Evolutionary conservation across 2,113 vertebrate species (phyloP).

Genomic region (Proterorhinus semilunaris): DNA sequence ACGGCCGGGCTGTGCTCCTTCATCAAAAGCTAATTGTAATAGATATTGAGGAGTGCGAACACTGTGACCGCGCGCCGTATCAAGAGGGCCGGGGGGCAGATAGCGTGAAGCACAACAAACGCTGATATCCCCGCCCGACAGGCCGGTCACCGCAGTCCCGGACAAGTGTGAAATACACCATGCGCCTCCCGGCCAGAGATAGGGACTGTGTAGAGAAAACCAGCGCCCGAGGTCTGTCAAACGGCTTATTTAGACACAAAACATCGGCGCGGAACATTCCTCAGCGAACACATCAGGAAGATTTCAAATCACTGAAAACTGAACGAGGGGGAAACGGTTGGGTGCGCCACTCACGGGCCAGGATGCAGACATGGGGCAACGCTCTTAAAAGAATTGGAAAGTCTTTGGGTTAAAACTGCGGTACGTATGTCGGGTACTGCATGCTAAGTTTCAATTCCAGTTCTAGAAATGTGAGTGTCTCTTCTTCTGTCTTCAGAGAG

Average conservation of each 20-base stretch:
- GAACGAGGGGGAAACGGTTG: slow-evolving; percentile 5
- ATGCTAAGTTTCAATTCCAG: too few relatives aligned
- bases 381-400: too few relatives aligned
- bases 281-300: slow-evolving; percentile 47
- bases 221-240: slow-evolving; percentile 58
- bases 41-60: slow-evolving; percentile 99
- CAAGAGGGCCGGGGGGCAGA: slow-evolving; percentile 82
- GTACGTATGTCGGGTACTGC: too few relatives aligned
- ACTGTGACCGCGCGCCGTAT: slow-evolving; percentile 87
- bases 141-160: slow-evolving; percentile 67
- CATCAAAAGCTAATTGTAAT: slow-evolving; percentile 99
- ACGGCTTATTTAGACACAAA: slow-evolving; percentile 63
- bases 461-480: too few relatives aligned
- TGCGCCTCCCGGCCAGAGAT: slow-evolving; percentile 75
- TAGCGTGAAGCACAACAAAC: slow-evolving; percentile 92
- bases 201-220: slow-evolving; percentile 74
- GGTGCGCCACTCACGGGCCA: too few relatives aligned
- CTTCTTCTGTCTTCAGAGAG: too few relatives aligned
- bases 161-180: slow-evolving; percentile 84
- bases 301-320: slow-evolving; percentile 52
- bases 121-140: slow-evolving; percentile 78
- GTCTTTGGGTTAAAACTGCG: too few relatives aligned
- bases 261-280: slow-evolving; percentile 61
- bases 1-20: slow-evolving; percentile 88
- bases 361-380: too few relatives aligned